Conservation (phyloP, 2,797 vertebrate species). For the Mormyrus proboscirostris region DNA sequence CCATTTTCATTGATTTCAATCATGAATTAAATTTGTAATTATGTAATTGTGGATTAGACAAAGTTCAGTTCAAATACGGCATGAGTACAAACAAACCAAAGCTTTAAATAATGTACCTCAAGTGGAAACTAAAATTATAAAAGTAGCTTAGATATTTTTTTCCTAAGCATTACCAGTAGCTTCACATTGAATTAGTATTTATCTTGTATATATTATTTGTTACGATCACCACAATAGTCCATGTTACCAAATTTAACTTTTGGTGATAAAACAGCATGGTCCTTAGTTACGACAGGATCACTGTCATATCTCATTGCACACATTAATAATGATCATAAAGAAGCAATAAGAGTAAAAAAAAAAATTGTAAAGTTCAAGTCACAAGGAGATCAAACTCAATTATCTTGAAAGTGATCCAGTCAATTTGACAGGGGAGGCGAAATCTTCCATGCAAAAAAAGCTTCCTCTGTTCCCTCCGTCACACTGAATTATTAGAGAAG, state of each 20-base stretch:
- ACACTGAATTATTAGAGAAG: constrained; percentile 43
- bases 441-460: constrained; percentile 56
- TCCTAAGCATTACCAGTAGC: constrained; percentile 54
- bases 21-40: constrained; percentile 8
- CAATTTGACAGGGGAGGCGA: constrained; percentile 55
- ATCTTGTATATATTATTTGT: constrained; percentile 66
- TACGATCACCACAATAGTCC: constrained; percentile 66
- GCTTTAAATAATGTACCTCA: constrained; percentile 69
- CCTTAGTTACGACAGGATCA: constrained; percentile 57
- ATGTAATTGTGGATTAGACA: constrained; percentile 62
- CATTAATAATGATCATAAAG: constrained; percentile 40
- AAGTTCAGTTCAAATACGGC: constrained; percentile 67
- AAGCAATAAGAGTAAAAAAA: neutral
- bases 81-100: constrained; percentile 67
- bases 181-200: constrained; percentile 64
- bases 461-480: constrained; percentile 38
- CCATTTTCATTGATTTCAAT: constrained; percentile 49
- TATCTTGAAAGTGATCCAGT: constrained; percentile 61
- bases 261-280: constrained; percentile 59
- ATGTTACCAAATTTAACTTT: constrained; percentile 58
- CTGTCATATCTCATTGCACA: constrained; percentile 46
- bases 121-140: constrained; percentile 74
- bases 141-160: constrained; percentile 48
- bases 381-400: constrained; percentile 58
- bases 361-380: constrained; percentile 40